phyloP scores from a whole-genome alignment of 2,888 invertebrate species.

The Malachius bipustulatus region DNA sequence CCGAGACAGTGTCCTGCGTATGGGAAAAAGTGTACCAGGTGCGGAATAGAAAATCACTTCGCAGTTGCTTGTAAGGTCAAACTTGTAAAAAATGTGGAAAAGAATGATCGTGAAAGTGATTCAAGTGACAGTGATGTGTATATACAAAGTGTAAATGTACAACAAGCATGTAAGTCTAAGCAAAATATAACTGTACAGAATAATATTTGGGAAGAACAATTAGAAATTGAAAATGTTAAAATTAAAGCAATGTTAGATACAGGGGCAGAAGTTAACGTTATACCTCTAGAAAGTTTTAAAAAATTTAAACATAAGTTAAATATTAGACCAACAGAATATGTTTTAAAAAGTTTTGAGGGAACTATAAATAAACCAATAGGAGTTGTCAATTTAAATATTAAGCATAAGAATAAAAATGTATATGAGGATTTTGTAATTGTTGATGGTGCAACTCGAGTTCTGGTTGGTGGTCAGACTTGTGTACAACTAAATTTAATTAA shows the following conservation, averaged over 20 bases:
- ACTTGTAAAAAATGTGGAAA: not conserved
- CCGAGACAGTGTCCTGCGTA: not conserved
- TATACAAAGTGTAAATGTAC: not conserved
- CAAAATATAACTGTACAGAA: not conserved
- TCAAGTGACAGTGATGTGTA: not conserved
- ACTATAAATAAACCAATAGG: conserved; percentile 3
- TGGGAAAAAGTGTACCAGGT: conserved; percentile 3
- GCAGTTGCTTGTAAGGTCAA: not conserved
- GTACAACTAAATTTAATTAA: conserved; percentile 9
- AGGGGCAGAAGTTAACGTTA: conserved; percentile 5
- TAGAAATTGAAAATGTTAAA: conserved; percentile 1
- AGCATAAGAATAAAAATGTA: conserved; percentile 1
- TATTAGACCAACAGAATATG: not conserved
- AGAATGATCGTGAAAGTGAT: not conserved
- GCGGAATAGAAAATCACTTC: not conserved
- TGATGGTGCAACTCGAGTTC: conserved; percentile 7
- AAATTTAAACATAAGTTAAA: conserved; percentile 5
- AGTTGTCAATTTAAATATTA: not conserved
- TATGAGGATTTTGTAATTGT: conserved; percentile 9
- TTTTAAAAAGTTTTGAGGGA: conserved; percentile 4
- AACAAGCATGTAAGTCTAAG: not conserved
- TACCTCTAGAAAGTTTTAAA: conserved; percentile 3
- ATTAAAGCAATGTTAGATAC: conserved; percentile 4
- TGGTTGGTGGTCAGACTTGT: conserved; percentile 6
- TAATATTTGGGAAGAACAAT: conserved; percentile 4